phyloP scores from a whole-genome alignment of 2,888 invertebrate genomes.

The Aproaerema taeniolella region DNA sequence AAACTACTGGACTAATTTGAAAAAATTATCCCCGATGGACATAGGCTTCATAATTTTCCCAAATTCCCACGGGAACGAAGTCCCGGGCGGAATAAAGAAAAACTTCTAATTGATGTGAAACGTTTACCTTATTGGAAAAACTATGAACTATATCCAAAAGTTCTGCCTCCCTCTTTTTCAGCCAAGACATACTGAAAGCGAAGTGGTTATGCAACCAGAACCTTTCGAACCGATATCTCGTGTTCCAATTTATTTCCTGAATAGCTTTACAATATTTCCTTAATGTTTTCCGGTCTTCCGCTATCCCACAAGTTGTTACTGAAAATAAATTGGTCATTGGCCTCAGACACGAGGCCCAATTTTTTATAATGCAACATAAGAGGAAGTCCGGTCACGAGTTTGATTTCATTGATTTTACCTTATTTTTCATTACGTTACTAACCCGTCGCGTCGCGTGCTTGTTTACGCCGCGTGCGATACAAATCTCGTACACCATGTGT shows the following conservation, averaged over 20 bases:
- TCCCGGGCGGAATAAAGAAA: neutral
- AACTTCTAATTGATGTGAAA: neutral
- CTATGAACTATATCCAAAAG: neutral
- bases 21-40: no score
- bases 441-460: no score
- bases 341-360: neutral
- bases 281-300: neutral
- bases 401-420: neutral
- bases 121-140: slow-evolving; percentile 4
- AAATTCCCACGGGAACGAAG: neutral
- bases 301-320: slow-evolving; percentile 6
- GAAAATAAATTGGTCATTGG: neutral
- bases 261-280: neutral
- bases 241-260: slow-evolving; percentile 1
- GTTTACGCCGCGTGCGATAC: no score
- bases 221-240: slow-evolving; percentile 4
- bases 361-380: neutral
- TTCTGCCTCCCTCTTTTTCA: neutral
- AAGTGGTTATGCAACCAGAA: slow-evolving; percentile 4
- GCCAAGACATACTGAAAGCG: neutral
- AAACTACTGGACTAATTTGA: no score
- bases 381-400: neutral
- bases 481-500: no score
- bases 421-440: no score
- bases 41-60: no score